A percentile compares a stretch with the other conserved stretches of the same genome.
Conservation (phyloP, 92 coral and sea anemone genomes). For the Zoanthus gigantus region DNA sequence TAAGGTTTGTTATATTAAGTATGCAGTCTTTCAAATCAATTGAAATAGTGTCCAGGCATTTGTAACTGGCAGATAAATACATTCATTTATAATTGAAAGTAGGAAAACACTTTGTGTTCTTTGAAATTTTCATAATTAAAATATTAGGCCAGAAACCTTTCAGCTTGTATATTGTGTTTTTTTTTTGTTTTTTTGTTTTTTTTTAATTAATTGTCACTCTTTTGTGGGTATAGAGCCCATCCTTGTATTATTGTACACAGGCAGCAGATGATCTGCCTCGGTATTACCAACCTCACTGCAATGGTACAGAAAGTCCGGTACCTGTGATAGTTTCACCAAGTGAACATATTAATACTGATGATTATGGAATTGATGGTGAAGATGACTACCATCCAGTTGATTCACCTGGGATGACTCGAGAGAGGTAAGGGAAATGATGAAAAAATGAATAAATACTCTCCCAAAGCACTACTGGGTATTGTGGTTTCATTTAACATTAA, state of each 20-base stretch:
- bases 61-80: too few species aligned
- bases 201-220: constrained; percentile 24
- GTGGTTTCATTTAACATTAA: too few species aligned
- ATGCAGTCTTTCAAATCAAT: neutral
- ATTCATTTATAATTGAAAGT: too few species aligned
- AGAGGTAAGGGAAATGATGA: constrained; percentile 68
- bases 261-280: constrained; percentile 66
- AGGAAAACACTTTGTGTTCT: too few species aligned
- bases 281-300: constrained; percentile 77
- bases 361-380: constrained; percentile 71
- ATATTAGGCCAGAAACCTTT: too few species aligned
- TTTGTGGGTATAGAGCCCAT: constrained; percentile 36
- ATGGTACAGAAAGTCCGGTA: constrained; percentile 93
- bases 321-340: constrained; percentile 94
- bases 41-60: too few species aligned
- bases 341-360: constrained; percentile 76
- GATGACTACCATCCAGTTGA: constrained; percentile 73
- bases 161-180: too few species aligned
- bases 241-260: constrained; percentile 46
- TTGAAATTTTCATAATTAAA: too few species aligned
- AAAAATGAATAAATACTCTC: too few species aligned
- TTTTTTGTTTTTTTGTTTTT: neutral
- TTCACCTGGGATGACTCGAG: constrained; percentile 75
- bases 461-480: too few species aligned
- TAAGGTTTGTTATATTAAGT: constrained; percentile 52